Percentiles rank a stretch among this genome's conserved stretches.
These are phyloP conservation scores for Calephelis nemesis DNA, from an alignment of 1,140 invertebrate species.

Conservation along the genomic window DNA sequence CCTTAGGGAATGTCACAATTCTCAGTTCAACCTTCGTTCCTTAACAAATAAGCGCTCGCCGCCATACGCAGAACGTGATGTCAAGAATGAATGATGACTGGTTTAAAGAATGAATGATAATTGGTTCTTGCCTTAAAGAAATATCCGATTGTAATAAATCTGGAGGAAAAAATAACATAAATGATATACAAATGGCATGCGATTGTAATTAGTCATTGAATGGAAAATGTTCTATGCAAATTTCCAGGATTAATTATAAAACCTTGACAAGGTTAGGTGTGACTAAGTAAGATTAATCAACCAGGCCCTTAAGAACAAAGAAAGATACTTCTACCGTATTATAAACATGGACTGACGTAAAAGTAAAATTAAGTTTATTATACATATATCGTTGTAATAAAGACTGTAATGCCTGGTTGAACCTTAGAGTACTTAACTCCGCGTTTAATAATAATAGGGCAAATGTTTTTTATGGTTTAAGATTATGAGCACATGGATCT, in stretches of 20 bases:
- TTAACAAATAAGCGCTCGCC: slow-evolving; percentile 24
- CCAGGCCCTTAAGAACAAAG: no score
- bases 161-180: slow-evolving; percentile 32
- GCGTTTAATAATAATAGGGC: no score
- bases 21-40: slow-evolving; percentile 29
- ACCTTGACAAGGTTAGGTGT: not conserved
- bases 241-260: slow-evolving; percentile 34
- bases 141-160: slow-evolving; percentile 32
- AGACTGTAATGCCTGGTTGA: no score
- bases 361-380: no score
- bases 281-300: not conserved
- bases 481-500: no score
- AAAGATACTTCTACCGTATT: no score
- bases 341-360: no score
- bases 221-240: slow-evolving; percentile 49
- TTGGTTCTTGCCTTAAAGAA: slow-evolving; percentile 29
- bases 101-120: not conserved
- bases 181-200: slow-evolving; percentile 36
- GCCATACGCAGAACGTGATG: slow-evolving; percentile 26
- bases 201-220: slow-evolving; percentile 42
- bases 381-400: no score
- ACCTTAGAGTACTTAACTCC: no score
- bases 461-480: no score
- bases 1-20: slow-evolving; percentile 28
- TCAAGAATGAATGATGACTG: slow-evolving; percentile 6